Evolutionary conservation across 2,797 vertebrate species (phyloP), one percentile per base, ranked within the genome.

Genomic region (Coregonus ussuriensis): DNA sequence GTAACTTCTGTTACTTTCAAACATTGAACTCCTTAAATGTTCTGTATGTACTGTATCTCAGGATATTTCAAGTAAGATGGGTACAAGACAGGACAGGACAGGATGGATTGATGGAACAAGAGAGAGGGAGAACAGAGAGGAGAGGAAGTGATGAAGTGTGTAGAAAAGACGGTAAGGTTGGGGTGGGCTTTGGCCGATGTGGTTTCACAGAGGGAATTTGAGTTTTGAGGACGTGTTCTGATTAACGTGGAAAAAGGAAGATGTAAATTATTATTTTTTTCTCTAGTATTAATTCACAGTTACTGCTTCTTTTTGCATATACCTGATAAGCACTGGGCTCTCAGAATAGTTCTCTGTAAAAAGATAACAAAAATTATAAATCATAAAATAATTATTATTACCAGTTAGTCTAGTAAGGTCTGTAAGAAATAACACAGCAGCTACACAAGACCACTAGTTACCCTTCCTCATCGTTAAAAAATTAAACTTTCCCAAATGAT

Each of bases 301-400:
- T 91, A 94, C 87, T 94, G 90, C 91, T 93, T 94, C 91, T 92
- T 92, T 93, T 94, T 94, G 94, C 94, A 95, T 94, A 91, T 93
- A 92, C 94, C 89, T 93, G 92, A 93, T 86, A 90, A 95, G 91
- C 91, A 84, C 91, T 53, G 90, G 88, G 85, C 91, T 94, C 88
- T 94, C 92, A 94, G 91, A 94, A 92, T 86, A 91, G 89, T 91
- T 93, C 89, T 93, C 90, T 91, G 90, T 92, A 89, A 92, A 93
- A 91, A 91, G 87, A 94, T 86, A 91, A 87, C 86, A 86, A 83
- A 86, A 74, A 77, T 18, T 70, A 88, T 86, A 85, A 88, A 88
- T 81, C 71, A 89, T 77, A 90, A 85, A 77, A 86, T 93, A 91
- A 82, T 82, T 84, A 79, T 85, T 87, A 88, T 88, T 73, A 84